Conservation (phyloP, 2,113 vertebrate species). For the Thamnaconus septentrionalis region DNA sequence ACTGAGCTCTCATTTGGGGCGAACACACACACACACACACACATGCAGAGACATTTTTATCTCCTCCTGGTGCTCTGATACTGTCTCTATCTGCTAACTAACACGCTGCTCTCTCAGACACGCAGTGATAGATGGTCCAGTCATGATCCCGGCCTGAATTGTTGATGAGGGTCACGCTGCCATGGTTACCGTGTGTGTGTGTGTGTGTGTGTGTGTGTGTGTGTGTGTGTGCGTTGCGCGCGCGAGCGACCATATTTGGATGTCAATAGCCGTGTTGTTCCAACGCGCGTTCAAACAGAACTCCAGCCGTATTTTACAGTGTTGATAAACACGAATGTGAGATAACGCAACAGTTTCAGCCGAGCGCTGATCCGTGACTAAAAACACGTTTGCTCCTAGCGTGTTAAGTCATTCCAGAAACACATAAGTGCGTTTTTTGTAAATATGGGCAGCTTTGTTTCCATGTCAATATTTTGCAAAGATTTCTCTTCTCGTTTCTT, state of each 20-base stretch:
- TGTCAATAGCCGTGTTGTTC: too few relatives aligned
- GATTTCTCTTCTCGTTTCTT: too few relatives aligned
- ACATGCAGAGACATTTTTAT: constrained; percentile 5
- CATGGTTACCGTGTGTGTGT: constrained; percentile 65
- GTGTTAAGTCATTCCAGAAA: too few relatives aligned
- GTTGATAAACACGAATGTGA: too few relatives aligned
- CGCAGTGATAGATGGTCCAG: constrained; percentile 65
- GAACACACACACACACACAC: constrained; percentile 17
- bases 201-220: constrained; percentile 6
- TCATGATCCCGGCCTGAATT: constrained; percentile 53
- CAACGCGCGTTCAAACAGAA: too few relatives aligned
- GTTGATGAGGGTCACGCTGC: constrained; percentile 75
- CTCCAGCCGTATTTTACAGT: too few relatives aligned
- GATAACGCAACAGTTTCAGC: too few relatives aligned
- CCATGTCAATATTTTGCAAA: too few relatives aligned
- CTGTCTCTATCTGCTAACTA: constrained; percentile 33
- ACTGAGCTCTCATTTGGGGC: constrained; percentile 9
- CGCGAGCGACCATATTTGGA: not conserved
- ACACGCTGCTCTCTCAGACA: constrained; percentile 35
- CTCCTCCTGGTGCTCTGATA: constrained; percentile 28
- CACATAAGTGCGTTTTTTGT: too few relatives aligned
- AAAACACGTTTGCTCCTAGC: too few relatives aligned
- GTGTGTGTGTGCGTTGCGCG: not conserved
- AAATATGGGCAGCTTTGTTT: too few relatives aligned
- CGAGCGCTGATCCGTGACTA: too few relatives aligned